Evolutionary conservation across 2,888 invertebrate genomes (phyloP).

Genomic region (Invenusta paracnida): DNA sequence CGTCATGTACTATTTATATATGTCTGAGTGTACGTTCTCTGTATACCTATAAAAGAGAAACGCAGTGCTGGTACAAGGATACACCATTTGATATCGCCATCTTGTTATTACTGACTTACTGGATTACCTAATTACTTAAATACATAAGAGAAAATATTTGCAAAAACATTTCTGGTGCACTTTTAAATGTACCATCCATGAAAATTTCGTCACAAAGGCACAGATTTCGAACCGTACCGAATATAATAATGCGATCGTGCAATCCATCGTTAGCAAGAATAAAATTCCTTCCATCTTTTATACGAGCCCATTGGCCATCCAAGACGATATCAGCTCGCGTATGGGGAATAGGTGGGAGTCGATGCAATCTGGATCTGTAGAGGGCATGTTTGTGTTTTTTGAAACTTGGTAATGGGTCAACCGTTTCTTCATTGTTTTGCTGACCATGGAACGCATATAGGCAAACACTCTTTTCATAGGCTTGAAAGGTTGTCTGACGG

Average conservation of each 20-base stretch:
- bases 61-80: no score
- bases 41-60: no score
- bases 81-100: no score
- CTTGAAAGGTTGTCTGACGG: neutral
- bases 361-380: neutral
- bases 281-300: neutral
- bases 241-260: neutral
- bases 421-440: no score
- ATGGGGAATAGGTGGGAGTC: neutral
- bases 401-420: neutral
- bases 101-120: no score
- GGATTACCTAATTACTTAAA: no score
- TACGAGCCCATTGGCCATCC: neutral
- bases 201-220: neutral
- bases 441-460: neutral
- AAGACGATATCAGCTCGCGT: neutral
- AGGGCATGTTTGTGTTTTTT: neutral
- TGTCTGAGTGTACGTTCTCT: no score
- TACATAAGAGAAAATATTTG: no score
- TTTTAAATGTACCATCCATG: no score
- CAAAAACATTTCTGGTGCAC: no score
- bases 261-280: neutral
- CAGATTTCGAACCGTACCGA: neutral
- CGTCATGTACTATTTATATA: no score
- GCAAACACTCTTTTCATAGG: neutral